Evolutionary conservation across 2,888 invertebrate species (phyloP).

Genomic region (Amblyteles armatorius): DNA sequence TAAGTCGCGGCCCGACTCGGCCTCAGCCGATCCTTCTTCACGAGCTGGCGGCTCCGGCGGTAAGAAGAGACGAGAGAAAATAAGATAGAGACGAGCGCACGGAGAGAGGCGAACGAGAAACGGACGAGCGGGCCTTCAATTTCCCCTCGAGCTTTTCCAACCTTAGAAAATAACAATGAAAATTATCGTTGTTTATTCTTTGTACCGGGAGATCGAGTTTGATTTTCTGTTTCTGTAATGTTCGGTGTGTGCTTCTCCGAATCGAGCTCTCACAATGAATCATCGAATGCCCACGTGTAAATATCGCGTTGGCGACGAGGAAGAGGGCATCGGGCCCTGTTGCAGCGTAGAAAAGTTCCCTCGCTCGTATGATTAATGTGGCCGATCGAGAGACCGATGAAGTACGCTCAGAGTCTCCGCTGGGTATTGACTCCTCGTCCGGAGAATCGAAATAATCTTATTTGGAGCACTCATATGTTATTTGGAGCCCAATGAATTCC

Average conservation of each 20-base stretch:
- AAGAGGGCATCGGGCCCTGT: conserved; percentile 51
- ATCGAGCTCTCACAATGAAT: conserved; percentile 63
- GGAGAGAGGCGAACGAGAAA: not conserved
- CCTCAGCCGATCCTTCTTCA: conserved; percentile 20
- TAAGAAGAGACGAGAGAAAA: not conserved
- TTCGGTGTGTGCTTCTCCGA: conserved; percentile 40
- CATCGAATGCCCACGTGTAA: conserved; percentile 64
- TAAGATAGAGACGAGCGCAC: not conserved
- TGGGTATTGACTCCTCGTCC: conserved; percentile 36
- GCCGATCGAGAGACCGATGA: conserved; percentile 40
- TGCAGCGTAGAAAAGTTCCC: conserved; percentile 54
- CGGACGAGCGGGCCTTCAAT: not conserved
- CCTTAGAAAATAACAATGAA: not conserved
- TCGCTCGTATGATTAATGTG: conserved; percentile 63
- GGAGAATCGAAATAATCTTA: conserved; percentile 29
- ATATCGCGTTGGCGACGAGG: conserved; percentile 66
- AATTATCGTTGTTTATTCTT: not conserved
- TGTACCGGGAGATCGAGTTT: conserved; percentile 21
- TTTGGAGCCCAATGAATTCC: no score
- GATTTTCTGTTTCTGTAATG: conserved; percentile 10
- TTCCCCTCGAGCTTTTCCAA: not conserved
- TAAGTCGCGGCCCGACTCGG: conserved; percentile 29
- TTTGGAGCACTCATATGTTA: not conserved
- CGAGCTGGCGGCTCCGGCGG: conserved; percentile 11
- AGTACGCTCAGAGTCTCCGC: conserved; percentile 7